Evolutionary conservation across 1,140 invertebrate genomes (phyloP), one percentile per base, ranked within the genome.

Genomic region (Phortica variegata): DNA sequence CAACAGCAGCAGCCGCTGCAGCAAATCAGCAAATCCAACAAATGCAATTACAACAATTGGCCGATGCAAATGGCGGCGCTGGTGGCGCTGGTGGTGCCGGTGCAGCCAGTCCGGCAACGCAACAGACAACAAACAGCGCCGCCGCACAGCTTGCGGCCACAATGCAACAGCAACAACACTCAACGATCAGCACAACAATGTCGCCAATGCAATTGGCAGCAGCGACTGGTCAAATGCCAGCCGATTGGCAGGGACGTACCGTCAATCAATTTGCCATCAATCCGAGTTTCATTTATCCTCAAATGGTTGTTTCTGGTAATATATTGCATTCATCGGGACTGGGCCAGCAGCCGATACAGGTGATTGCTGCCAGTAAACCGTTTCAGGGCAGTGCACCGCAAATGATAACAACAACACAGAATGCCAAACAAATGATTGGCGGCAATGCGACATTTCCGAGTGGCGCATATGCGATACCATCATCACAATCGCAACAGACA

Each of bases 251-350:
- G 31, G 80, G 82, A 7, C 77, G 81, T 3, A 82, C 83, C 7
- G 80, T 87, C 89, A 92, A 76, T 85, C 92, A 12, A 90, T 92
- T 56, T 91, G 69, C 90, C 91, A 87, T 86, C 75, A 83, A 83
- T 60, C 81, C 86, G 3, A 90, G 91, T 73, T 77, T 93, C 10
- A 87, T 91, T 62, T 89, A 90, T 71, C 88, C 83, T 2, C 85
- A 87, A 31, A 71, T 89, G 15, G 76, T 92, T 7, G 89, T 92
- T 83, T 87, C 89, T 1, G 83, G 88, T 2, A 90, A 90, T 65
- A 81, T 91, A 26, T 80, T 87, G 1, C 78, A 89, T 16, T 87
- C 89, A 74, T 83, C 87, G 10, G 83, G 86, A 13, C 82, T 91
- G 49, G 88, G 89, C 61, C 87, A 88, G 31, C 87, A 89, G 32